These are phyloP conservation scores for Brachyistius frenatus DNA, from an alignment of 2,113 vertebrate species.

Conservation along the genomic window DNA sequence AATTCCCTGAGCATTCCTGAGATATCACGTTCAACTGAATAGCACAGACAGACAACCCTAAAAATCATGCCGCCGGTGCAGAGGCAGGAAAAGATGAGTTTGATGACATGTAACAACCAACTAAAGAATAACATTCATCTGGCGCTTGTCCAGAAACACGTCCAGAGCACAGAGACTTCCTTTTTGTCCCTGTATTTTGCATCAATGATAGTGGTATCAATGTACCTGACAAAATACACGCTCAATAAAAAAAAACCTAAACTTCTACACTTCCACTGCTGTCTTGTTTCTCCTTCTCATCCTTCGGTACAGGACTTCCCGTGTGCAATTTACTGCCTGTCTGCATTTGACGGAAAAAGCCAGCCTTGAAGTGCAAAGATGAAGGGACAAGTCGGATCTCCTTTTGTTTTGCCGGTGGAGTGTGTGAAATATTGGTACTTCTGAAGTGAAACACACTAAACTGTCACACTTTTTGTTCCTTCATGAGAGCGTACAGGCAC, in stretches of 20 bases:
- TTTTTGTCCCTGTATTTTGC: neutral
- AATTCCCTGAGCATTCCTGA: no score
- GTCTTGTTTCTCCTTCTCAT: constrained; percentile 18
- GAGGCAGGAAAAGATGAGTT: no score
- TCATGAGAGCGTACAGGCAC: neutral
- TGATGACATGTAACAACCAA: constrained; percentile 10
- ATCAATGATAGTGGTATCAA: neutral
- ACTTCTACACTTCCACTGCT: constrained; percentile 9
- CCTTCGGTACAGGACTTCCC: constrained; percentile 25
- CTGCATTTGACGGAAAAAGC: constrained; percentile 55
- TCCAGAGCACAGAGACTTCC: neutral
- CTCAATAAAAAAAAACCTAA: constrained; percentile 14
- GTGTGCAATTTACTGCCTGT: constrained; percentile 65
- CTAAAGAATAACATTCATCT: constrained; percentile 15
- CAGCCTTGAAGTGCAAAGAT: constrained; percentile 48
- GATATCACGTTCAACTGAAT: no score
- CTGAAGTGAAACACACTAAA: constrained; percentile 44
- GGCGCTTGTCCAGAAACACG: neutral
- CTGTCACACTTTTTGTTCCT: constrained; percentile 9
- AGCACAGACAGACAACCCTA: no score
- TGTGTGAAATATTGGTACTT: constrained; percentile 54
- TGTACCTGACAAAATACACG: constrained; percentile 4
- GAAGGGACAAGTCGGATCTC: constrained; percentile 50
- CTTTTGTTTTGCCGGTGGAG: constrained; percentile 29
- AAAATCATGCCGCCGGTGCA: no score